phyloP scores from a whole-genome alignment of 2,113 vertebrate species.

The Pavo muticus region DNA sequence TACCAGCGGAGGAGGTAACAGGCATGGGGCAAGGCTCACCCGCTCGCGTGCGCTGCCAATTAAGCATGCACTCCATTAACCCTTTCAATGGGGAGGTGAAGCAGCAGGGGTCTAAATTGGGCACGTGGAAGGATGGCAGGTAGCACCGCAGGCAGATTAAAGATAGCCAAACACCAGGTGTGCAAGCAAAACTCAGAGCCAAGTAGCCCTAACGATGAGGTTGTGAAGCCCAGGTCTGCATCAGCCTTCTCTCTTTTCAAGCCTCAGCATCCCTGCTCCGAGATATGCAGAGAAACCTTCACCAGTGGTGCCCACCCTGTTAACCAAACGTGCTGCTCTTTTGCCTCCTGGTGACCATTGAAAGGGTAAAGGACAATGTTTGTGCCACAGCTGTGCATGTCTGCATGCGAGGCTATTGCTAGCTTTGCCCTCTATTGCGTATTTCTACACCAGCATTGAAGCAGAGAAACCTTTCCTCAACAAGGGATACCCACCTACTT shows the following conservation, averaged over 20 bases:
- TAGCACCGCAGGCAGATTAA: not conserved
- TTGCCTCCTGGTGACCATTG: constrained; percentile 38
- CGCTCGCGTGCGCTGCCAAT: not conserved
- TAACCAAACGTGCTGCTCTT: not conserved
- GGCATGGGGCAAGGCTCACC: constrained; percentile 58
- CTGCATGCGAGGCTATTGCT: constrained; percentile 67
- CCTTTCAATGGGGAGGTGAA: constrained; percentile 65
- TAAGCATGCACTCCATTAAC: constrained; percentile 58
- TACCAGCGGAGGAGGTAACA: constrained; percentile 85
- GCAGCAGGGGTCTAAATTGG: not conserved
- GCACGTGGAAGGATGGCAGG: accelerated
- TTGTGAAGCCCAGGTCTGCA: not conserved
- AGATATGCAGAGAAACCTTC: not conserved
- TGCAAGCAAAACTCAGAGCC: not conserved
- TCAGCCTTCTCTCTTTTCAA: not conserved
- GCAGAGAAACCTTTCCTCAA: not conserved
- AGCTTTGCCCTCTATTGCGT: constrained; percentile 37
- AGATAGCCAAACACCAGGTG: not conserved
- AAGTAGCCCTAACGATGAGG: not conserved
- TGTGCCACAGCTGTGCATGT: constrained; percentile 68
- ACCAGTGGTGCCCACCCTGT: not conserved
- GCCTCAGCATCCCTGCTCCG: not conserved
- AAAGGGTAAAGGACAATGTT: constrained; percentile 51
- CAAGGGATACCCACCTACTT: not conserved
- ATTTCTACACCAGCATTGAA: not conserved